A percentile compares a stretch with the other conserved stretches of the same genome.
These are phyloP conservation scores for Hiodon alosoides DNA, from an alignment of 2,113 vertebrate genomes.

Conservation along the genomic window DNA sequence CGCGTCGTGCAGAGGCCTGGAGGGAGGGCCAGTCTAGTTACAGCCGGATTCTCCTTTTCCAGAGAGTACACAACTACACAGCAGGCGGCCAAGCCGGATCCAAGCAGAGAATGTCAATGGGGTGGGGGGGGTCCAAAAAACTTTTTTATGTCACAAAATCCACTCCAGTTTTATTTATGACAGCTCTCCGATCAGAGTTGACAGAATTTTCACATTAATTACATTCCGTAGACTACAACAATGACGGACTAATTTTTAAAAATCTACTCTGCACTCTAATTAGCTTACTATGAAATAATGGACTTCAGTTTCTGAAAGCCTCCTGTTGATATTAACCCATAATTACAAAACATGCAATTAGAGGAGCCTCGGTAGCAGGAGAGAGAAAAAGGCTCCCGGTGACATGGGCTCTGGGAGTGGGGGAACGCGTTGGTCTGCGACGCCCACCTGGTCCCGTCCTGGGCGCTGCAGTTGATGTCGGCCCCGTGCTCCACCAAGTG, in stretches of 20 bases:
- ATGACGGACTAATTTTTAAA: constrained; percentile 20
- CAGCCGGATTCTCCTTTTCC: background rate
- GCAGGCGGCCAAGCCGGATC: background rate
- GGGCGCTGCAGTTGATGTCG: constrained; percentile 93
- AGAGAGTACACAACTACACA: no score
- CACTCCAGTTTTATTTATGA: background rate
- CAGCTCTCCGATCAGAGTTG: background rate
- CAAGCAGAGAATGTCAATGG: background rate
- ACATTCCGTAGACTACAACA: constrained; percentile 15
- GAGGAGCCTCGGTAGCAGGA: background rate
- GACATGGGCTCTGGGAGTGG: background rate
- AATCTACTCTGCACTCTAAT: constrained; percentile 18
- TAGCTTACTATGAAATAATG: constrained; percentile 19
- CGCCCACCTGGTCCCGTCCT: constrained; percentile 86
- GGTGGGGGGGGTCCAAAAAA: background rate
- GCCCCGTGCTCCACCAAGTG: constrained; percentile 90
- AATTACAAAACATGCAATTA: constrained; percentile 25
- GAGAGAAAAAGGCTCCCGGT: background rate
- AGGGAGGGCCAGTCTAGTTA: background rate
- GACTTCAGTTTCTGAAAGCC: constrained; percentile 20
- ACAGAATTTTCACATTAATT: constrained; percentile 13
- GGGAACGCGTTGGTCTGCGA: background rate
- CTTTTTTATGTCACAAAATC: background rate
- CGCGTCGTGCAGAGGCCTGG: constrained; percentile 84
- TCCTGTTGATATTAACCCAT: constrained; percentile 18